A percentile compares a stretch with the other conserved stretches of the same genome.
Conservation (phyloP, 1,140 invertebrate genomes). For the Phymastichus coffea region DNA sequence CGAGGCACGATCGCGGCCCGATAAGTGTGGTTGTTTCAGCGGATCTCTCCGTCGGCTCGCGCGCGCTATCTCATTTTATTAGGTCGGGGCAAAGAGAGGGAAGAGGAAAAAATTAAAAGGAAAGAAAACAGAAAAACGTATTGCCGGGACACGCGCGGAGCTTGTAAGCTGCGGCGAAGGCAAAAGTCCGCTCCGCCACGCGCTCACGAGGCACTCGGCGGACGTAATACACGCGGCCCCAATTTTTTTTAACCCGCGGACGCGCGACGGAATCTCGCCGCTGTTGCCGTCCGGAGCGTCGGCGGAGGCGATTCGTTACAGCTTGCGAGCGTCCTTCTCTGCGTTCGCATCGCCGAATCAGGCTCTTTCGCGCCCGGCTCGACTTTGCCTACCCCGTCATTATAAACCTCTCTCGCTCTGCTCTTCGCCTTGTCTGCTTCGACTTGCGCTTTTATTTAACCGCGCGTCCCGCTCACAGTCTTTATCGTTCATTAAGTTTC, state of each 20-base stretch:
- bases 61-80: constrained; percentile 52
- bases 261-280: too few species aligned
- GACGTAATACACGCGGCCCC: background rate
- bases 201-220: background rate
- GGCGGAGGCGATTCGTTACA: too few species aligned
- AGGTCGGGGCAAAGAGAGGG: too few species aligned
- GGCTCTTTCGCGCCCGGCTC: too few species aligned
- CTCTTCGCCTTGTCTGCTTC: constrained; percentile 27
- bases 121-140: constrained; percentile 53
- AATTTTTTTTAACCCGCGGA: background rate
- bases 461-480: too few species aligned
- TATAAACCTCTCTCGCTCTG: constrained; percentile 45
- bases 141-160: constrained; percentile 32
- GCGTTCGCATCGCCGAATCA: too few species aligned
- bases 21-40: constrained; percentile 58
- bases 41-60: constrained; percentile 31
- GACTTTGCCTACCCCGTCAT: constrained; percentile 47
- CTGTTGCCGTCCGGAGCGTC: too few species aligned
- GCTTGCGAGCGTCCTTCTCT: too few species aligned
- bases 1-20: constrained; percentile 54
- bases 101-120: too few species aligned
- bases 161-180: too few species aligned
- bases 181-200: background rate
- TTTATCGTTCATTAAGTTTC: too few species aligned
- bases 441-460: constrained; percentile 31